These are phyloP conservation scores for Harpegnathos saltator DNA, from an alignment of 1,140 invertebrate species.

Conservation along the genomic window DNA sequence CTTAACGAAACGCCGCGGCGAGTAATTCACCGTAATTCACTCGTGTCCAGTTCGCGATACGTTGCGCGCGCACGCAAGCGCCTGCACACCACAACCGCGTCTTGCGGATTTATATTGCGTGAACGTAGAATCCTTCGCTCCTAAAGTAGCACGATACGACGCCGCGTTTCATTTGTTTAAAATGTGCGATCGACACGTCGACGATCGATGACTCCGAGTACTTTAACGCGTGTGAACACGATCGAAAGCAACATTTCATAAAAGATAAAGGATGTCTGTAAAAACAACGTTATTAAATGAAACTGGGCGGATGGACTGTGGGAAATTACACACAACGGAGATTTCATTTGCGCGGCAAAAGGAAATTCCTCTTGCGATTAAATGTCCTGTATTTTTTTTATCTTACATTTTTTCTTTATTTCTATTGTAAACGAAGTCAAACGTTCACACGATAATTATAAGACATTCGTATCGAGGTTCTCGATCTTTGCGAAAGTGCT, in stretches of 20 bases:
- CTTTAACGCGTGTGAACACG: not conserved
- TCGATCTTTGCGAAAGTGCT: no score
- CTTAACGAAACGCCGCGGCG: conserved; percentile 23
- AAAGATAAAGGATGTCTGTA: not conserved
- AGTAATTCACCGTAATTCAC: conserved; percentile 40
- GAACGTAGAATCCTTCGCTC: conserved; percentile 9
- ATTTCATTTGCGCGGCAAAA: not conserved
- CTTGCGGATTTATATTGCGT: conserved; percentile 35
- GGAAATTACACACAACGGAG: not conserved
- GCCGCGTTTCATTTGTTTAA: not conserved
- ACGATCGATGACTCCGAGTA: not conserved
- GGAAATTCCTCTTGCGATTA: not conserved
- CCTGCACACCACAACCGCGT: no score
- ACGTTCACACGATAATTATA: no score
- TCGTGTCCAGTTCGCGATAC: conserved; percentile 7
- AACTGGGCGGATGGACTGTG: not conserved
- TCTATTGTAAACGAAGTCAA: no score
- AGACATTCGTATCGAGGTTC: no score
- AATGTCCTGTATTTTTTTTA: not conserved
- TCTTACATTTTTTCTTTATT: no score
- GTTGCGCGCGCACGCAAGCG: no score
- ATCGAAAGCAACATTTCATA: not conserved
- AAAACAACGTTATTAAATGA: not conserved
- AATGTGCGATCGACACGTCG: not conserved
- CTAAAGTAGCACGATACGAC: not conserved